Base-by-base conservation (phyloP, 2,113 vertebrate species). In the Irena cyanogastra region DNA sequence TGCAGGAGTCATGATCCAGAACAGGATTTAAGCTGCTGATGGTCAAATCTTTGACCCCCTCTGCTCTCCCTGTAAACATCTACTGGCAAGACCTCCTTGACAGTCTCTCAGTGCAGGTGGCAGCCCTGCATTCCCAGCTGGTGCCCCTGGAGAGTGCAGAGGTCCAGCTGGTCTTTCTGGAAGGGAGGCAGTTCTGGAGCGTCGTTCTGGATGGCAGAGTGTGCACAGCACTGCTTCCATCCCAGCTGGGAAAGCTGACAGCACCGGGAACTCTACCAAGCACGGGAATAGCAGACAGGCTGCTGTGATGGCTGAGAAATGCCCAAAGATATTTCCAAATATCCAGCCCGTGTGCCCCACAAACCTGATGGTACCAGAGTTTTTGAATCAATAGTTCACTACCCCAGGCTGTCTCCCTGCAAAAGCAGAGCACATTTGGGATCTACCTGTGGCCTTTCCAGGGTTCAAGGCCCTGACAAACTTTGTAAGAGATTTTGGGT, bases 171-270 rank as follows among this genome's bases (percentile, higher is more conserved):
- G 45, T 53, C 50, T 59, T 94, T 81, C 88, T 94, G 92, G 79
- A 96, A 90, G 9, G 35, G 39, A 90, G 8, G 33, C 52, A 86
- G 27, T 92, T 86, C 59, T 86, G 88, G 83, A 95, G 50, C 50
- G 52, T 37, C 20, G 3, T 64, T 87, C 74, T 53, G 94, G 82
- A 83, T 80, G 78, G 75, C 63, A 91, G 82, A 49, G 53, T 37
- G 28, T n/a, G 65, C 7, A 12, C 59, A 70, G 83, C 23, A 6
- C 30, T 94, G 47, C 76, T 86, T 49, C 76, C 50, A 2, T 22
- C 64, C 87, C 69, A 86, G 52, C 68, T 81, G 86, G 88, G 86
- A 92, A 74, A 83, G 77, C 60, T 95, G 90, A 95, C 95, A 94
- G 52, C 71, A 47, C 79, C 5, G 86, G 92, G 71, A 92, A 81